phyloP scores from a whole-genome alignment of 2,797 vertebrate species.

The Loriculus beryllinus region DNA sequence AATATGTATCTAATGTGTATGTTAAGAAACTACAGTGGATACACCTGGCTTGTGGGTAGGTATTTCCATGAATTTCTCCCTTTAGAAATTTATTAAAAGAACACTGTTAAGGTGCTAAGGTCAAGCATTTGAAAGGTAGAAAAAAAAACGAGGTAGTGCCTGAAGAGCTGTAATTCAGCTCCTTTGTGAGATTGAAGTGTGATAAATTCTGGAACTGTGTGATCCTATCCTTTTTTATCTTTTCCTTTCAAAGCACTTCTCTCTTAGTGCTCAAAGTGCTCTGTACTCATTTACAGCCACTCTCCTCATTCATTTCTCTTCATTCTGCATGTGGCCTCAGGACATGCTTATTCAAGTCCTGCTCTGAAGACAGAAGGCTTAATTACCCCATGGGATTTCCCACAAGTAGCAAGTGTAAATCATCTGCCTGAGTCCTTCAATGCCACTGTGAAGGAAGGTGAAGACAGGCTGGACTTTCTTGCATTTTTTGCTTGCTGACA shows the following conservation, averaged over 20 bases:
- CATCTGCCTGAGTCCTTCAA: neutral
- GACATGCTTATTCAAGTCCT: neutral
- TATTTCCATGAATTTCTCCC: neutral
- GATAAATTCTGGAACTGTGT: neutral
- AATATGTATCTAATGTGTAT: neutral
- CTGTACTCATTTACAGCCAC: neutral
- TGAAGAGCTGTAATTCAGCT: neutral
- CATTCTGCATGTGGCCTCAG: neutral
- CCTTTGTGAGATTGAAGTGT: neutral
- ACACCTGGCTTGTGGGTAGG: neutral
- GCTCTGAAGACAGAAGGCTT: neutral
- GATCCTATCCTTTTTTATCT: neutral
- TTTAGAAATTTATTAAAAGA: neutral
- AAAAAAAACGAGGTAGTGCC: neutral
- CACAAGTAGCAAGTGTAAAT: neutral
- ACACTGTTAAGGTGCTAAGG: neutral
- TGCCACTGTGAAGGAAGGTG: neutral
- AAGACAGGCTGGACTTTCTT: fast-evolving
- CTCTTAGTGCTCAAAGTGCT: neutral
- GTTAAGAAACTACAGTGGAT: neutral
- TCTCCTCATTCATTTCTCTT: neutral
- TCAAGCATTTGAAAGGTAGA: neutral
- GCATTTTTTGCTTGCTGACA: neutral
- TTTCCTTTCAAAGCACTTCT: neutral
- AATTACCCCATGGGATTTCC: neutral